These are phyloP conservation scores for Prunella strophiata DNA, from an alignment of 2,797 vertebrate genomes.

Conservation along the genomic window DNA sequence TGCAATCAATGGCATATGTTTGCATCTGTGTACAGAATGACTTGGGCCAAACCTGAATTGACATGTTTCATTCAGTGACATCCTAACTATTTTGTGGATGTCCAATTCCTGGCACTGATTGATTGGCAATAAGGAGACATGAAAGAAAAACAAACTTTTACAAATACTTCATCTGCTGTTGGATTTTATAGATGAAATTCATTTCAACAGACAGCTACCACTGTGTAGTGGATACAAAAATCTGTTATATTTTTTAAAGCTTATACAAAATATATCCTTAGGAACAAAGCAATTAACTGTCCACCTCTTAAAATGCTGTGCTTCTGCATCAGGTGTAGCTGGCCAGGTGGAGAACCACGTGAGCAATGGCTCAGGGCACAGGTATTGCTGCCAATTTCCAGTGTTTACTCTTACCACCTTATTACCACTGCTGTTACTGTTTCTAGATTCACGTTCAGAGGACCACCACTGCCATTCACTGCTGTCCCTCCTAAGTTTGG, in stretches of 20 bases:
- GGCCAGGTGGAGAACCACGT: background rate
- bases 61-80: constrained; percentile 1
- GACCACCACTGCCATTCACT: background rate
- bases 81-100: background rate
- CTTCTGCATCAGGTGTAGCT: background rate
- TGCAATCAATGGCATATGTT: constrained; percentile 67
- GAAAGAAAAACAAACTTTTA: background rate
- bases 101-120: background rate
- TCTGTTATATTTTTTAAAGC: background rate
- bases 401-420: background rate
- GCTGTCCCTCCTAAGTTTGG: background rate
- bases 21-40: constrained; percentile 63
- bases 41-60: constrained; percentile 61
- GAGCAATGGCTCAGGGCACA: background rate
- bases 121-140: background rate
- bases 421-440: background rate
- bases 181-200: background rate
- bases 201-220: background rate
- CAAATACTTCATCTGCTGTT: background rate
- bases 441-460: background rate
- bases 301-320: background rate
- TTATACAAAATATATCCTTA: background rate
- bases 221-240: background rate
- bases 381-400: background rate
- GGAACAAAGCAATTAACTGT: background rate